Percentiles rank a stretch among this genome's conserved stretches.
phyloP scores from a whole-genome alignment of 2,113 vertebrate genomes.

The Raja brachyura region DNA sequence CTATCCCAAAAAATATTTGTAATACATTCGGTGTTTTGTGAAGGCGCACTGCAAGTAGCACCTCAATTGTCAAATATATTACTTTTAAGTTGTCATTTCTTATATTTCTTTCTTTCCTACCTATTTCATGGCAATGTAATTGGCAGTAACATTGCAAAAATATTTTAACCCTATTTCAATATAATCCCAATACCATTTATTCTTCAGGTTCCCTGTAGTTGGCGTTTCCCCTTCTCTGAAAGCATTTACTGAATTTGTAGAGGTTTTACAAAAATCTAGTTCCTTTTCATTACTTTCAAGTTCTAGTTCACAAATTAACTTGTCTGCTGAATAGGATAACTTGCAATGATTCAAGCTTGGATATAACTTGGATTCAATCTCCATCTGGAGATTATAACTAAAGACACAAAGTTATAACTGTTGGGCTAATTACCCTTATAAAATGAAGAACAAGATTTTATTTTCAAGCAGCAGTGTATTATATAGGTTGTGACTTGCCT shows the following conservation, averaged over 20 bases:
- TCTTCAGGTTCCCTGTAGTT: background rate
- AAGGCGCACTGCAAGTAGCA: background rate
- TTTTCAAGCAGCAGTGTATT: background rate
- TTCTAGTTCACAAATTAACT: background rate
- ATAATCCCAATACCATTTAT: too few relatives aligned
- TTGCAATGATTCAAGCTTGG: background rate
- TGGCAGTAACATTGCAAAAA: too few relatives aligned
- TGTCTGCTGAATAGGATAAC: background rate
- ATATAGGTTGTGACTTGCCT: background rate
- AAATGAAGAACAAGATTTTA: background rate
- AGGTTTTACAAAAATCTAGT: background rate
- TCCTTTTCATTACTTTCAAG: background rate
- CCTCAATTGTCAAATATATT: background rate
- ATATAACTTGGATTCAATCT: too few relatives aligned
- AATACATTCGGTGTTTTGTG: background rate
- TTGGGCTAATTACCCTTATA: background rate
- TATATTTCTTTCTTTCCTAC: background rate
- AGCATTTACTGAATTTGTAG: background rate
- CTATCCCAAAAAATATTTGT: background rate
- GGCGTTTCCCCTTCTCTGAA: background rate
- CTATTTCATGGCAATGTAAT: background rate
- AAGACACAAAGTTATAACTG: background rate
- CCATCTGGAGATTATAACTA: too few relatives aligned
- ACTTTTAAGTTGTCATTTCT: background rate
- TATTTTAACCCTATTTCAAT: too few relatives aligned